Percentiles rank a stretch among this genome's conserved stretches.
phyloP scores from a whole-genome alignment of 2,888 invertebrate genomes.

The Galerucella nymphaeae region DNA sequence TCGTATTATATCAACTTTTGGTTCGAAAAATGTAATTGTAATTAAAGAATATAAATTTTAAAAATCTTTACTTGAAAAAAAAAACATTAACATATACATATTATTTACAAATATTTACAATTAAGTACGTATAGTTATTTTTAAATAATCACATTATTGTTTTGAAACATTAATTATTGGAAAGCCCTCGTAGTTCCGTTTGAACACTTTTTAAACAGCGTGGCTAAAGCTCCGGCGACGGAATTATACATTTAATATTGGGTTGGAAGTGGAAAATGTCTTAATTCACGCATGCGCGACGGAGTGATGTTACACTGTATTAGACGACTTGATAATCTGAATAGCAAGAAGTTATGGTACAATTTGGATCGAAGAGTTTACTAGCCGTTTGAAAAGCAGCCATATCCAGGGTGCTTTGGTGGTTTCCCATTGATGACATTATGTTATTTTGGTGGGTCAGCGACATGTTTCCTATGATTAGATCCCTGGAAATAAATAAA shows the following conservation, averaged over 20 bases:
- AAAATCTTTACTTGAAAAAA: not conserved
- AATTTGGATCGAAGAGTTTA: constrained; percentile 62
- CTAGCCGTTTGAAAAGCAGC: constrained; percentile 63
- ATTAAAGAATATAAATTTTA: not conserved
- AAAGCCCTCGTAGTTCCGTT: not conserved
- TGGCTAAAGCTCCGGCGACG: too few species aligned
- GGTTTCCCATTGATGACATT: constrained; percentile 49
- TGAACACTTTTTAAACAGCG: too few species aligned
- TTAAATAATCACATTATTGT: constrained; percentile 3
- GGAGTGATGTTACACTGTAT: too few species aligned
- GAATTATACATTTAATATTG: not conserved
- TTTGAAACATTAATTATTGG: too few species aligned
- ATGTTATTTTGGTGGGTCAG: constrained; percentile 57
- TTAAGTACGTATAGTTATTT: not conserved
- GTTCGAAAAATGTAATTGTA: constrained; percentile 49
- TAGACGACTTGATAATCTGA: constrained; percentile 59
- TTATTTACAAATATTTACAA: constrained; percentile 16
- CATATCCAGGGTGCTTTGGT: constrained; percentile 61
- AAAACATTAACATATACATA: constrained; percentile 19
- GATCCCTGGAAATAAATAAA: constrained; percentile 57
- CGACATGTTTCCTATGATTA: constrained; percentile 61
- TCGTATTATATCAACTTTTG: constrained; percentile 58
- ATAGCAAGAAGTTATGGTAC: constrained; percentile 60
- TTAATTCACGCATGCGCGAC: not conserved
- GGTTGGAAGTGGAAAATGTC: too few species aligned